Conservation (phyloP, 2,888 invertebrate species). For the Acronicta alni region DNA sequence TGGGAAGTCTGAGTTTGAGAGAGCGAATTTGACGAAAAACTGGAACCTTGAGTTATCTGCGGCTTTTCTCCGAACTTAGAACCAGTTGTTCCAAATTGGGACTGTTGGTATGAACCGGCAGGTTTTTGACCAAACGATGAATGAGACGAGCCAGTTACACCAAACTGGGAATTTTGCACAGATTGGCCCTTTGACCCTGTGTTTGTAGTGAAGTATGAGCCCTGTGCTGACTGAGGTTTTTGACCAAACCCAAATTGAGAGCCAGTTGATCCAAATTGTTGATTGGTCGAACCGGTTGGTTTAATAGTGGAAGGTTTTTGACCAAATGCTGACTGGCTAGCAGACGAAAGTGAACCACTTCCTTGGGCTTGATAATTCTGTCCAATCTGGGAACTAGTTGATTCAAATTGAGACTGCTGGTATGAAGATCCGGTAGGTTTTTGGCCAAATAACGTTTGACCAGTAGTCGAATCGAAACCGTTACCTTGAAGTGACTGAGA, state of each 20-base stretch:
- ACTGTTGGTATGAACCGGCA: too few species aligned
- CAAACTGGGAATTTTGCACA: background rate
- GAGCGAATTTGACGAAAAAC: background rate
- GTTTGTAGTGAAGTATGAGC: background rate
- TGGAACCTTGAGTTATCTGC: too few species aligned
- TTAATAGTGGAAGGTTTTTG: too few species aligned
- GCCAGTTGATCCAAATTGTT: constrained; percentile 22
- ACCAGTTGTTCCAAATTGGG: background rate
- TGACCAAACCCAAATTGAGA: background rate
- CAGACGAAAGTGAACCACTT: background rate
- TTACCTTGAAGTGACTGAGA: constrained; percentile 11
- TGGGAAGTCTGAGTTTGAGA: background rate
- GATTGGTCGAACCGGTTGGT: constrained; percentile 6
- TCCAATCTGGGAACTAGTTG: background rate
- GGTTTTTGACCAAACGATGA: too few species aligned
- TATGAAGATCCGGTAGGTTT: constrained; percentile 29
- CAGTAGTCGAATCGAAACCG: constrained; percentile 9
- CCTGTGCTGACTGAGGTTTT: too few species aligned
- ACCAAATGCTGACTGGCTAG: background rate
- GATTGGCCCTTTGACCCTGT: background rate
- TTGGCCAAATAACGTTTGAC: constrained; percentile 16
- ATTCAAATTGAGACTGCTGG: background rate
- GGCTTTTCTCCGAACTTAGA: too few species aligned
- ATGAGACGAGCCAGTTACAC: too few species aligned
- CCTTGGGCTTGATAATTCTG: constrained; percentile 1